Base-by-base conservation (phyloP, 2,113 vertebrate species). In the Menura novaehollandiae region DNA sequence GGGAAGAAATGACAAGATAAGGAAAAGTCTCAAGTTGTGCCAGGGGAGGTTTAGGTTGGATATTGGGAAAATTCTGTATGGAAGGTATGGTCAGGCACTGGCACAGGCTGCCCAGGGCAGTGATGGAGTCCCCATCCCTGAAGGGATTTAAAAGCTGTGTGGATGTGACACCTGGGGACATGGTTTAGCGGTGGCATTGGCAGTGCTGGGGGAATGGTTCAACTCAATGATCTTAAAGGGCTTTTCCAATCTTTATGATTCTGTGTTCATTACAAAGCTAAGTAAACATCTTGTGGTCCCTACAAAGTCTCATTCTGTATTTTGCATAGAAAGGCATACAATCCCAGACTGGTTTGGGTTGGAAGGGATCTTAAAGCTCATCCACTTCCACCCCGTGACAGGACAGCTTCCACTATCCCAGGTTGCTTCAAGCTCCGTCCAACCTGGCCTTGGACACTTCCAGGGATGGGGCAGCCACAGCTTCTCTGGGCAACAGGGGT, bases 221-320 rank as follows among this genome's bases (percentile, higher is more conserved):
- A 20, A 39, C 37, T 81, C 7, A 6, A 20, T 30, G 9, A n/a
- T 46, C 33, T 53, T 17, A n/a, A 28, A 53, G 8, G 6, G 24
- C 16, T 82, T 82, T 75, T 60, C 24, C 69, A 53, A 75, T 3
- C 33, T 22, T 15, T 12, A 21, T 52, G 35, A 23, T 44, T 73
- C 18, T 51, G 5, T 39, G 37, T 39, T 28, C 19, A 7, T 39
- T 46, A 12, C 14, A 67, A 74, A 46, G 33, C 12, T 7, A 46
- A 0, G 0, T 9, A 59, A 67, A 32, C 6, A 21, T 2, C n/a
- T 64, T 0, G 0, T 33, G 32, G 6, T 4, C 6, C 15, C 39
- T 35, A 19, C 13, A 55, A 43, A 39, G 8, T 19, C 51, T 37
- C 6, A 0, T 28, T n/a, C 13, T 59, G 7, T 13, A 7, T 53